phyloP scores from a whole-genome alignment of 2,113 vertebrate species.

The Elephas maximus region DNA sequence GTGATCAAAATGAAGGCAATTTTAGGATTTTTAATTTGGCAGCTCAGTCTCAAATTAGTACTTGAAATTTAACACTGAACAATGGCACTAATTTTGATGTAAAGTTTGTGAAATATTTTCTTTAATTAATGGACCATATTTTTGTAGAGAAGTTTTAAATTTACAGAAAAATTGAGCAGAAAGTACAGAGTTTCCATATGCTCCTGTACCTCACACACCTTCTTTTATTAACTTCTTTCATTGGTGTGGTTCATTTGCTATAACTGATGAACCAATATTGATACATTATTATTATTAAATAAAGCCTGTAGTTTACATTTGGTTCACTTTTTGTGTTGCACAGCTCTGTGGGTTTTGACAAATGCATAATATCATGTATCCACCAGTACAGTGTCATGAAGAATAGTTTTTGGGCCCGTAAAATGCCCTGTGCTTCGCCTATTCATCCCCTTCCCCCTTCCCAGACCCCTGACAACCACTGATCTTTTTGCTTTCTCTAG shows the following conservation, averaged over 20 bases:
- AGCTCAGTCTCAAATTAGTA: not conserved
- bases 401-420: not conserved
- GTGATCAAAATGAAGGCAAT: not conserved
- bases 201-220: not conserved
- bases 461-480: not conserved
- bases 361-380: not conserved
- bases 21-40: slow-evolving; percentile 17
- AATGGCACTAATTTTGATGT: not conserved
- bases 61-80: slow-evolving; percentile 44
- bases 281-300: not conserved
- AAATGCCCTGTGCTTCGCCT: not conserved
- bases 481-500: not conserved
- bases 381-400: not conserved
- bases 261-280: not conserved
- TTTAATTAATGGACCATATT: not conserved
- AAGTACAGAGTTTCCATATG: not conserved
- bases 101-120: slow-evolving; percentile 19
- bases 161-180: not conserved
- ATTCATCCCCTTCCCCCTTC: not conserved
- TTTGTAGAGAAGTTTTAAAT: not conserved
- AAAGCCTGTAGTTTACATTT: not conserved
- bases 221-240: not conserved
- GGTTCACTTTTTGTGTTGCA: not conserved
- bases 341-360: not conserved
- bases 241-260: not conserved